phyloP scores from a whole-genome alignment of 2,888 invertebrate species.

The Iphiclides podalirius region DNA sequence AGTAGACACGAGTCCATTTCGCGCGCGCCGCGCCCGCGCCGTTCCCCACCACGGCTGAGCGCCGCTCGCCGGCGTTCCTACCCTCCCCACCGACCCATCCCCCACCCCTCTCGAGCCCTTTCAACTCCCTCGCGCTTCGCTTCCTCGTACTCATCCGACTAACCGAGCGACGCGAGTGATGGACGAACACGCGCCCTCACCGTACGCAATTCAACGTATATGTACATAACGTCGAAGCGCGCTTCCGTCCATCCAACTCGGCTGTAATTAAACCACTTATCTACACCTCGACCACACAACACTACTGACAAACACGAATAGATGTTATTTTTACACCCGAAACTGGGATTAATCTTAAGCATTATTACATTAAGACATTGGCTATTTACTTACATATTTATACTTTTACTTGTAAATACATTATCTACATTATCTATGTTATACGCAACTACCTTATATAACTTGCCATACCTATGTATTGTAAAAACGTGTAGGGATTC shows the following conservation, averaged over 20 bases:
- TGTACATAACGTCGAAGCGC: no score
- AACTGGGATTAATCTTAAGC: conserved; percentile 49
- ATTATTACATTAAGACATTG: conserved; percentile 53
- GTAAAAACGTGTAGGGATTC: conserved; percentile 52
- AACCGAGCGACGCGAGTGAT: conserved; percentile 65
- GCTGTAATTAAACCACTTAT: conserved; percentile 48
- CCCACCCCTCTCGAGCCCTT: conserved; percentile 19
- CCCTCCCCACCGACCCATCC: conserved; percentile 30
- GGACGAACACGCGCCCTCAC: conserved; percentile 74
- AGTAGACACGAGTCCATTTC: conserved; percentile 42
- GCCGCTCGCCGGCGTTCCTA: conserved; percentile 62
- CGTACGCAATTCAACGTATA: no score
- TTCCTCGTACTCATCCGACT: conserved; percentile 69
- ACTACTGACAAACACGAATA: conserved; percentile 77
- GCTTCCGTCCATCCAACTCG: conserved; percentile 67
- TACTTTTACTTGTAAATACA: conserved; percentile 59
- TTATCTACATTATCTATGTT: conserved; percentile 34
- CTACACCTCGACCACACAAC: conserved; percentile 72
- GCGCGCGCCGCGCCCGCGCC: conserved; percentile 66
- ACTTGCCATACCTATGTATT: conserved; percentile 41
- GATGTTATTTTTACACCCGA: conserved; percentile 80
- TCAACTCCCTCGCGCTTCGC: conserved; percentile 45
- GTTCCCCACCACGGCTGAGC: conserved; percentile 65
- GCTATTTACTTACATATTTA: conserved; percentile 35
- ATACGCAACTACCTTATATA: conserved; percentile 22